Evolutionary conservation across 2,797 vertebrate genomes (phyloP).

Genomic region (Xenentodon cancila): DNA sequence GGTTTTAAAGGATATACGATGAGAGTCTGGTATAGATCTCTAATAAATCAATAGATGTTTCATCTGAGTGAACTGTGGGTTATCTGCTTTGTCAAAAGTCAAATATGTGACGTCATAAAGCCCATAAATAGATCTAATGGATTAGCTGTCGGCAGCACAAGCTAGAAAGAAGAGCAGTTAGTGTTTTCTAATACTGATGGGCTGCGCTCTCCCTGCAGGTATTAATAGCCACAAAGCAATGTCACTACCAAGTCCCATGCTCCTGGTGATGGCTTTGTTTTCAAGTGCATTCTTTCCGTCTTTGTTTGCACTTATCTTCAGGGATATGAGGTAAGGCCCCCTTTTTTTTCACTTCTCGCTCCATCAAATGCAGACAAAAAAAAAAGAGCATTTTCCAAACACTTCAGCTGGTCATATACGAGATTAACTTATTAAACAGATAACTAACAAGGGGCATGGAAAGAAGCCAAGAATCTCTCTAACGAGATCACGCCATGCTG

Average conservation of each 20-base stretch:
- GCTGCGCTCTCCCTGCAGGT: conserved; percentile 42
- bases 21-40: not conserved
- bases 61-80: conserved; percentile 1
- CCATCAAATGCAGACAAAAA: not conserved
- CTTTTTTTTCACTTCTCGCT: conserved; percentile 4
- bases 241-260: conserved; percentile 66
- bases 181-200: conserved; percentile 51
- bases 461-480: conserved; percentile 2
- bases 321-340: conserved; percentile 29
- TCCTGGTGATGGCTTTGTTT: conserved; percentile 62
- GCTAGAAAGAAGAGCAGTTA: conserved; percentile 17
- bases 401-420: not conserved
- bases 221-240: conserved; percentile 79
- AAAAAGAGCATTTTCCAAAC: not conserved
- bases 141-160: conserved; percentile 33
- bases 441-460: not conserved
- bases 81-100: conserved; percentile 10
- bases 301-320: conserved; percentile 62
- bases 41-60: not conserved
- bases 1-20: too few species aligned
- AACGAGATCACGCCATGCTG: conserved; percentile 14
- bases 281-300: conserved; percentile 80
- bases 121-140: conserved; percentile 50
- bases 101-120: conserved; percentile 14
- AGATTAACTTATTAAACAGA: conserved; percentile 22